Conservation (phyloP, 2,888 invertebrate genomes). For the Euzetes globulus region DNA sequence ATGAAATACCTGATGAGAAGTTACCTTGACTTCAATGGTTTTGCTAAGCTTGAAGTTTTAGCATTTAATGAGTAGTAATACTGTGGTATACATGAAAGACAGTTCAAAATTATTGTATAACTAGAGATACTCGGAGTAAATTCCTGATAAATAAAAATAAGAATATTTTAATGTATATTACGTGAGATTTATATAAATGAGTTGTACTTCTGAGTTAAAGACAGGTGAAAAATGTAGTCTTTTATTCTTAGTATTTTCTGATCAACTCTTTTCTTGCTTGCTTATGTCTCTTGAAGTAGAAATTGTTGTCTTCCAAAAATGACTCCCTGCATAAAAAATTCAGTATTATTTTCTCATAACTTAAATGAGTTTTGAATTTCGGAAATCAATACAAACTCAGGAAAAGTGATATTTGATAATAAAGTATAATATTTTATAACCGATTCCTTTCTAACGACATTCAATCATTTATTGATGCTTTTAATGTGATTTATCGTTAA, state of each 20-base stretch:
- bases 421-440: background rate
- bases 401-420: background rate
- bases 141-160: background rate
- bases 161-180: background rate
- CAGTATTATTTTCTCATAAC: background rate
- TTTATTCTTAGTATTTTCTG: background rate
- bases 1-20: constrained; percentile 7
- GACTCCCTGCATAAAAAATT: background rate
- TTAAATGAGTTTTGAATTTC: background rate
- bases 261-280: too few relatives aligned
- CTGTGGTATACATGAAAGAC: background rate
- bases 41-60: background rate
- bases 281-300: too few relatives aligned
- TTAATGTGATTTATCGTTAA: too few relatives aligned
- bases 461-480: too few relatives aligned
- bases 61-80: background rate
- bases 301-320: background rate
- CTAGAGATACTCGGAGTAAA: constrained; percentile 10
- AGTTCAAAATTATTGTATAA: constrained; percentile 5
- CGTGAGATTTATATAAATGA: constrained; percentile 18
- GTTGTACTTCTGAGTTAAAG: background rate
- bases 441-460: too few relatives aligned
- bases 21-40: background rate
- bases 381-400: background rate
- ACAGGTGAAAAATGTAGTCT: background rate